A percentile compares a stretch with the other conserved stretches of the same genome.
phyloP scores from a whole-genome alignment of 2,888 invertebrate species.

The Sicus ferrugineus region DNA sequence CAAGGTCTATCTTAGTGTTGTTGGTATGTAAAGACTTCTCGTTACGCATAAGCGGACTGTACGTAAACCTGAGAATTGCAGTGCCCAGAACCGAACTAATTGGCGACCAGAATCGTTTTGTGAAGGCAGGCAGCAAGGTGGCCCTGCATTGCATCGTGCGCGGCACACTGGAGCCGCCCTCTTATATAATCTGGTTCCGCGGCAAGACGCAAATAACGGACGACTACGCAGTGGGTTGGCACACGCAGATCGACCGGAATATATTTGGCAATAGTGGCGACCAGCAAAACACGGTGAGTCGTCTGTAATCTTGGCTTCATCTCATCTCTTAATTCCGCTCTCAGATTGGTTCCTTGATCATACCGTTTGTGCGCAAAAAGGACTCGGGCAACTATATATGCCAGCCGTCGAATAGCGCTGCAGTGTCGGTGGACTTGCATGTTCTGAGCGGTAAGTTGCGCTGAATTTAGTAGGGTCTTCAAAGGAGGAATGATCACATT shows the following conservation, averaged over 20 bases:
- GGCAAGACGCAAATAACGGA: constrained; percentile 61
- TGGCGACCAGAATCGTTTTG: constrained; percentile 88
- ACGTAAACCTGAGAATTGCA: constrained; percentile 64
- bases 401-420: constrained; percentile 90
- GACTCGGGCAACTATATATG: constrained; percentile 86
- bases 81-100: constrained; percentile 90
- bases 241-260: constrained; percentile 61
- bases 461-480: constrained; percentile 29
- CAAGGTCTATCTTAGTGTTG: constrained; percentile 86
- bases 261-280: constrained; percentile 59
- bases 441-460: constrained; percentile 81
- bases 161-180: constrained; percentile 87
- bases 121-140: constrained; percentile 89
- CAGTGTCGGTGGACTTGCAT: constrained; percentile 87
- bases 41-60: neutral
- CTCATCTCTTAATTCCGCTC: constrained; percentile 39
- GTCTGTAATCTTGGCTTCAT: constrained; percentile 17
- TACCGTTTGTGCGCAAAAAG: constrained; percentile 63
- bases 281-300: constrained; percentile 62
- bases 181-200: constrained; percentile 94
- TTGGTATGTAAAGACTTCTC: constrained; percentile 72
- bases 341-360: constrained; percentile 64
- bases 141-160: constrained; percentile 88
- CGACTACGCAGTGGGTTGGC: constrained; percentile 61
- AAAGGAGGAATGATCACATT: constrained; percentile 28